Evolutionary conservation across 1,140 invertebrate species (phyloP).

Genomic region (Stratiolaelaps scimitus): DNA sequence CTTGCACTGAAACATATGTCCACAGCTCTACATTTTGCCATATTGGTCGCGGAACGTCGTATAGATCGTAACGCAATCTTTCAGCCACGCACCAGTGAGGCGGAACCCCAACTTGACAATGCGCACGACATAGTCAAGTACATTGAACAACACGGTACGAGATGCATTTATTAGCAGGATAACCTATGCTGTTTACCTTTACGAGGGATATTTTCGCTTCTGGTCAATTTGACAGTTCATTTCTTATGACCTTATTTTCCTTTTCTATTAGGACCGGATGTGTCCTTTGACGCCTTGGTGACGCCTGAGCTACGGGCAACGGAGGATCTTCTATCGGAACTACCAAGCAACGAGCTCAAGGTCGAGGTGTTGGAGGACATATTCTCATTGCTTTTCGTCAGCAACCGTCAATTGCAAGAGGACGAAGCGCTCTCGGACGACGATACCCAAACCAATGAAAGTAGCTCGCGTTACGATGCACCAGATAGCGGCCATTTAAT

Average conservation of each 20-base stretch:
- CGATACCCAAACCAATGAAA: background rate
- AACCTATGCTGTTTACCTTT: too few species aligned
- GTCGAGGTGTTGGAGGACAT: slow-evolving; percentile 44
- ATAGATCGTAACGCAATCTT: slow-evolving; percentile 7
- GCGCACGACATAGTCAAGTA: slow-evolving; percentile 17
- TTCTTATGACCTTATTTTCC: background rate
- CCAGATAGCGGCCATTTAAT: background rate
- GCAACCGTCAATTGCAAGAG: slow-evolving; percentile 39
- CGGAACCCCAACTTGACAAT: background rate
- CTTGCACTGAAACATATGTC: slow-evolving; percentile 3
- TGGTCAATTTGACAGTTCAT: too few species aligned
- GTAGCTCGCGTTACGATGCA: background rate
- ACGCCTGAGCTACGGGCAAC: background rate
- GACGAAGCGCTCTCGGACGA: background rate
- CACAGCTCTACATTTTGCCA: background rate
- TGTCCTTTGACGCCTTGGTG: slow-evolving; percentile 8
- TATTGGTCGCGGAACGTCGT: background rate
- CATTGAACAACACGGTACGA: slow-evolving; percentile 20
- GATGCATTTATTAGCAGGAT: background rate
- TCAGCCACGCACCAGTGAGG: background rate
- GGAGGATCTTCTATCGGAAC: background rate
- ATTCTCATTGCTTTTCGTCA: slow-evolving; percentile 43
- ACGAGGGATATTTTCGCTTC: too few species aligned
- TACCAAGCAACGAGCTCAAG: slow-evolving; percentile 24
- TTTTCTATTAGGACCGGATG: slow-evolving; percentile 5